Evolutionary conservation across 2,888 invertebrate species (phyloP), one percentile per base, ranked within the genome.

Genomic region (Portevinia maculata): DNA sequence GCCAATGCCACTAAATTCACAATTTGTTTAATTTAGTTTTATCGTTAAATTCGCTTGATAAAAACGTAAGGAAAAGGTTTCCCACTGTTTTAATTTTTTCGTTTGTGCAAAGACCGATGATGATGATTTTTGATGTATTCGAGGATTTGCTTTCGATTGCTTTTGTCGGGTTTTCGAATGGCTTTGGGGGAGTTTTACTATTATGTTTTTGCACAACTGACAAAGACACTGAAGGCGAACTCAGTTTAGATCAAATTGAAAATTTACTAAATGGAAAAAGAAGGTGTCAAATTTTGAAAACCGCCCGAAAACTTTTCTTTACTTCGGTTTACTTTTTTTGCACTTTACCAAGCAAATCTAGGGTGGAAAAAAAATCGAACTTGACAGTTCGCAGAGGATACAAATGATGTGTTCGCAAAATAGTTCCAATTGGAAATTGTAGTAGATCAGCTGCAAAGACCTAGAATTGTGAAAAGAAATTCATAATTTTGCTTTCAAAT

Each of bases 321-420:
- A 34, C 69, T 71, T 65, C 39, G 65, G 67, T 83, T 73, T 62
- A 78, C 67, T 57, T 71, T 71, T 53, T 65, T 76, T 64, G 71
- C 71, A 78, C 78, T 78, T 83, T 19, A 53, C 44, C 62, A 78
- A 83, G 76, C 83, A 67, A 73, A 67, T 62, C 41, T 65, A 73
- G 83, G 83, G 76, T 83, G 83, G 83, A 83, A 78, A 83, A 41
- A 83, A 83, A 83, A 83, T 83, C 78, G 83, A 83, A 83, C 67
- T 76, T 83, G 83, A 83, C 83, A 83, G 76, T 73, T 73, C 60
- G 46, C 30, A 78, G 60, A 73, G 73, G 83, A 73, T 30, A 78
- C 71, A 76, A 76, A 41, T 53, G 37, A 34, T 62, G 83, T 3
- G 83, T 83, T 83, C 78, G 67, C 24, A 34, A 78, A 75, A 60